phyloP scores from a whole-genome alignment of 2,797 vertebrate species.

The Danionella dracula region DNA sequence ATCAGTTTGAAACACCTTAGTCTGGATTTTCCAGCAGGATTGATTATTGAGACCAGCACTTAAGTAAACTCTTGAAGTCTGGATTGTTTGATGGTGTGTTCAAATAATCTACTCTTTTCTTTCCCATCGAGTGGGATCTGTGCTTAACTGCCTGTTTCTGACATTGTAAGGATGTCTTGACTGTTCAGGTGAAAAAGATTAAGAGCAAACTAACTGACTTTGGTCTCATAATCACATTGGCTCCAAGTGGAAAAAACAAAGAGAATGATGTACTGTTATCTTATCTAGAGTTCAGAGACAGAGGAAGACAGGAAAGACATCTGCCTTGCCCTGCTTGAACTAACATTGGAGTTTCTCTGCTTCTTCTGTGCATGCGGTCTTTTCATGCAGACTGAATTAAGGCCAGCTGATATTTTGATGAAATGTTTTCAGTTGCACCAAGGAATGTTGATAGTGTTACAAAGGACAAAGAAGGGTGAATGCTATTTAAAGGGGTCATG shows the following conservation, averaged over 20 bases:
- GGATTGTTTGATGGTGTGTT: background rate
- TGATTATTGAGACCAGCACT: conserved; percentile 44
- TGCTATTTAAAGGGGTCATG: too few species aligned
- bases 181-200: background rate
- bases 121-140: conserved; percentile 6
- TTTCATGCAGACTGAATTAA: conserved; percentile 57
- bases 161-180: background rate
- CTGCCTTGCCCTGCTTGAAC: conserved; percentile 43
- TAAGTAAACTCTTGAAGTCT: background rate
- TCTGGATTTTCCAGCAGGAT: conserved; percentile 11
- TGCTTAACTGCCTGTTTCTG: conserved; percentile 5
- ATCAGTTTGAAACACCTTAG: background rate
- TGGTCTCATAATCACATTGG: conserved; percentile 47
- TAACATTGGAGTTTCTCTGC: conserved; percentile 48
- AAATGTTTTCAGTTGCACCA: too few species aligned
- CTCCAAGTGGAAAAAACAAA: conserved; percentile 42
- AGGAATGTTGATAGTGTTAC: too few species aligned
- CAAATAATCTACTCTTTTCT: conserved; percentile 3
- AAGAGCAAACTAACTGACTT: conserved; percentile 1
- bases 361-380: conserved; percentile 51
- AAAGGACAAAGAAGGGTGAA: too few species aligned
- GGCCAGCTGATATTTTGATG: too few species aligned
- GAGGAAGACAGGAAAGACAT: conserved; percentile 38
- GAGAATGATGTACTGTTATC: conserved; percentile 23
- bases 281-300: conserved; percentile 29